Base-by-base conservation (phyloP, 2,888 invertebrate genomes). In the Tenthredo amoena region DNA sequence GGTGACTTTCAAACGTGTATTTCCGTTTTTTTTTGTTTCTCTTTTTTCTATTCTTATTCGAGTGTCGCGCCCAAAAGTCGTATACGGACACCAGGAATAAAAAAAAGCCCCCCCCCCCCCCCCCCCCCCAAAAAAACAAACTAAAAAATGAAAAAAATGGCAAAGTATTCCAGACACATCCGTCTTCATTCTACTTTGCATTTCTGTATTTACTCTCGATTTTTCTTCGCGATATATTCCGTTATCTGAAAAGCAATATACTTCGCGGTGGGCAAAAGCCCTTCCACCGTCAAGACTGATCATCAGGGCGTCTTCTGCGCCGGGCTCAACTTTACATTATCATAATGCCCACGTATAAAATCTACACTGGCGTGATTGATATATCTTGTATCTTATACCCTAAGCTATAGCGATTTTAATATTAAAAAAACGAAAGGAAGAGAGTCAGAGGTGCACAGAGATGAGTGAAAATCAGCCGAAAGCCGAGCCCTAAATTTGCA, bases 201-300 rank as follows among this genome's bases (percentile, higher is more conserved):
- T 81, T 81, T 81, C 81, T 81, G 81, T 81, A 81, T 81, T 81
- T 81, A 40, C 40, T 40, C 62, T 81, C 62, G 43, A 62, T 62
- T 81, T 81, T 81, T 81, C 62, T 62, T 40, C 62, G 37, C 62
- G 58, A 81, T 62, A 81, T 81, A 81, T 81, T 40, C 81, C 81
- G 81, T 81, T 81, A 81, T 81, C 81, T 81, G 58, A 81, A 81
- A 81, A 81, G 81, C 81, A 81, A 81, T 81, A 81, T 81, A 81
- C 81, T 81, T 62, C 26, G 21, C 50, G 58, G 58, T 81, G 81
- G 58, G 81, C 81, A 62, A 81, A 62, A 81, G 81, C 81, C 58
- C 40, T 81, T 62, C 81, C 81, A 40, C 37, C 81, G 62, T 81
- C 81, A 81, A 37, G 62, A 81, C 81, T 62, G 81, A 81, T 81